Conservation (phyloP, 2,888 invertebrate genomes). For the Leptinotarsa juncta region DNA sequence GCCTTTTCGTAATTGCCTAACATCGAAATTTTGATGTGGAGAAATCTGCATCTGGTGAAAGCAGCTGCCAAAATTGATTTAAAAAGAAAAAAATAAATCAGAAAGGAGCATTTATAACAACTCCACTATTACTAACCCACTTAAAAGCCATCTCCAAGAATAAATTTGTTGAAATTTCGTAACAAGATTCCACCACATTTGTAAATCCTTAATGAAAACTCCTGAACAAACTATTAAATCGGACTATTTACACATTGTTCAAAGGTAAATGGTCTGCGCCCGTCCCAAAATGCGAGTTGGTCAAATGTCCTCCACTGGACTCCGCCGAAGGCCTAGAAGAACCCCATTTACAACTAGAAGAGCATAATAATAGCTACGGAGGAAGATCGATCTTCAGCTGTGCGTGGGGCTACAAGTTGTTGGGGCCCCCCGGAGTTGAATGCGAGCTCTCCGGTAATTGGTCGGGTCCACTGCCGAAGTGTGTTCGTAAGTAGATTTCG, state of each 20-base stretch:
- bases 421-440: constrained; percentile 81
- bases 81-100: too few species aligned
- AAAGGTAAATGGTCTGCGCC: constrained; percentile 82
- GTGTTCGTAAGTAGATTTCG: constrained; percentile 72
- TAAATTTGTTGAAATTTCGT: too few species aligned
- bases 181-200: too few species aligned
- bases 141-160: too few species aligned
- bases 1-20: too few species aligned
- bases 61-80: too few species aligned
- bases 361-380: constrained; percentile 84
- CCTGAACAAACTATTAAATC: too few species aligned
- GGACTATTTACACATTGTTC: neutral
- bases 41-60: too few species aligned
- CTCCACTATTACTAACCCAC: too few species aligned
- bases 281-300: constrained; percentile 80
- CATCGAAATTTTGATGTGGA: too few species aligned
- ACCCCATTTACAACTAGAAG: constrained; percentile 79
- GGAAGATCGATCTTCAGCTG: constrained; percentile 86
- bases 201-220: too few species aligned
- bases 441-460: constrained; percentile 84
- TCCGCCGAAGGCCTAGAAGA: constrained; percentile 74
- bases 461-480: constrained; percentile 82
- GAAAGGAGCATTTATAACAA: too few species aligned
- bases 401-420: constrained; percentile 84
- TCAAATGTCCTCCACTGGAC: constrained; percentile 80